phyloP scores from a whole-genome alignment of 2,888 invertebrate genomes.

The Lasioglossum pauxillum region DNA sequence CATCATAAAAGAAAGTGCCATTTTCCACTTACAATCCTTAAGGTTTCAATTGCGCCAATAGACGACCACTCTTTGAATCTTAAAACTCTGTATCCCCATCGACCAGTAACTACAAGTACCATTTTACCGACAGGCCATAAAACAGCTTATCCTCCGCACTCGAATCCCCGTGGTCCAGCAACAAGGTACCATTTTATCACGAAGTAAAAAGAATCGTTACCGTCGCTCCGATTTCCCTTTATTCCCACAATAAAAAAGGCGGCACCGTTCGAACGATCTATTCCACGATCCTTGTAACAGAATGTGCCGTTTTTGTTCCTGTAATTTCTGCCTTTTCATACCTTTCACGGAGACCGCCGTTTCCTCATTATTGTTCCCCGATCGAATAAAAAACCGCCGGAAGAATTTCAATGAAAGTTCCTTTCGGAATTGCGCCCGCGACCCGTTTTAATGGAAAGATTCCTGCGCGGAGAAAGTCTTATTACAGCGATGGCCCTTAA shows the following conservation, averaged over 20 bases:
- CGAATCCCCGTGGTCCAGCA: background rate
- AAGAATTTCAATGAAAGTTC: slow-evolving; percentile 26
- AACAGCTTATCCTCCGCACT: background rate
- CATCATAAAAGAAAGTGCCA: background rate
- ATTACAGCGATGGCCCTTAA: background rate
- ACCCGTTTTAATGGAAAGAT: slow-evolving; percentile 13
- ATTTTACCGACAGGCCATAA: background rate
- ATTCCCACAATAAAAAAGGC: background rate
- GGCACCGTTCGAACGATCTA: background rate
- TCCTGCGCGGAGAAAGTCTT: background rate
- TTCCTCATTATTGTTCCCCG: background rate
- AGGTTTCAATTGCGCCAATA: background rate
- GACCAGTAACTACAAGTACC: background rate
- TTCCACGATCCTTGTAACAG: background rate
- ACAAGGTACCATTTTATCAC: background rate
- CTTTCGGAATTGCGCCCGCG: background rate
- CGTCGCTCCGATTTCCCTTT: background rate
- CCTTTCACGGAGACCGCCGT: background rate
- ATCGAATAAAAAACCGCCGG: background rate
- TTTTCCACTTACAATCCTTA: background rate
- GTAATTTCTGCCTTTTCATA: background rate
- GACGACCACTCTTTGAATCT: background rate
- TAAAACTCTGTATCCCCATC: background rate
- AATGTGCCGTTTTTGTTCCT: background rate
- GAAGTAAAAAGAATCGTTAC: background rate